These are phyloP conservation scores for Bruchidius siliquastri DNA, from an alignment of 2,888 invertebrate species.

Conservation along the genomic window DNA sequence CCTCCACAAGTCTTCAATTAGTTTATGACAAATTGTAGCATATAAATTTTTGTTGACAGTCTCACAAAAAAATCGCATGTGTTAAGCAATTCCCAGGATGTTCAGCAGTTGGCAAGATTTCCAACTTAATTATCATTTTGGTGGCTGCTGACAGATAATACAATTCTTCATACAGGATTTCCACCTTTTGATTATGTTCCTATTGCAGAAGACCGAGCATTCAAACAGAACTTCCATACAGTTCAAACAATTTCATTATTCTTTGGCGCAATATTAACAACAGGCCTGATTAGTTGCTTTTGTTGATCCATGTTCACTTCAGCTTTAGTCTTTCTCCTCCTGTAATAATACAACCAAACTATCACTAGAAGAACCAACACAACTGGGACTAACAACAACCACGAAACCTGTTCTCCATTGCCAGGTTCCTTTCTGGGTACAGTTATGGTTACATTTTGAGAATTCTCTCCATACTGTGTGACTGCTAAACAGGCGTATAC, in stretches of 20 bases:
- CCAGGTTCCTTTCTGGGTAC: conserved; percentile 25
- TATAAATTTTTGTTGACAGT: no score
- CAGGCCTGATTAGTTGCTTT: conserved; percentile 23
- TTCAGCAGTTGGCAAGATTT: no score
- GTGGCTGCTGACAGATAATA: no score
- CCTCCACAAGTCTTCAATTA: neutral
- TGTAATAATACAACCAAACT: conserved; percentile 40
- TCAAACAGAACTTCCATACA: neutral
- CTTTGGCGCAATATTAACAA: conserved; percentile 11
- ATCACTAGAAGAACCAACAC: conserved; percentile 36
- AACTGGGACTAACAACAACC: conserved; percentile 40
- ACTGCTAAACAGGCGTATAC: conserved; percentile 41
- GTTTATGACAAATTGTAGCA: no score
- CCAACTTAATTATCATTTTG: no score
- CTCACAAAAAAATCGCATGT: no score
- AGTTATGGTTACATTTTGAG: conserved; percentile 34
- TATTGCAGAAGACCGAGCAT: no score
- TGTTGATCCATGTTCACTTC: conserved; percentile 22
- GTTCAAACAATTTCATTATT: conserved; percentile 13
- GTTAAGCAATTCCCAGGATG: no score
- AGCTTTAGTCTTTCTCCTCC: conserved; percentile 29
- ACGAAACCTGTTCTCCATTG: conserved; percentile 29
- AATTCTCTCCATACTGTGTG: conserved; percentile 36
- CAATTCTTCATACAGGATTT: no score
- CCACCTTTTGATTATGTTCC: no score